Base-by-base conservation (phyloP, 2,888 invertebrate genomes). In the Brachyptera risi region DNA sequence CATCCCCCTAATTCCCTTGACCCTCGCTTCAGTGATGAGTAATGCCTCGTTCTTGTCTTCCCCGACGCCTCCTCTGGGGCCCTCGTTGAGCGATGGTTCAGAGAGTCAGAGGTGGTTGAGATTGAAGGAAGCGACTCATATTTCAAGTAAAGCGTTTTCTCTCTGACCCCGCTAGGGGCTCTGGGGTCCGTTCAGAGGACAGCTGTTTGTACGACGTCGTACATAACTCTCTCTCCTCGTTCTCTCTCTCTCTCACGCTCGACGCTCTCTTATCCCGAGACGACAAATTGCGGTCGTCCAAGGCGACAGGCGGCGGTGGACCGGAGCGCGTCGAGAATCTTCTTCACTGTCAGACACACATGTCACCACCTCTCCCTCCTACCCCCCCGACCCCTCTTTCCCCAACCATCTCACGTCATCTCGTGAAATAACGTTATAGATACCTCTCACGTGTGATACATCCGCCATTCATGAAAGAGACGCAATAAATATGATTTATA, bases 201-300 rank as follows among this genome's bases (percentile, higher is more conserved):
- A 60, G 60, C 42, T 56, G 60, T 21, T 54, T 2, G 35, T 17
- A 9, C 23, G 35, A 35, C 54, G 54, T 23, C 35, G 35, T 21
- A 19, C 54, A 54, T 54, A 54, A 54, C 54, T 54, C 54, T 54
- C 37, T 31, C 26, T 13, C n/a, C n/a, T n/a, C n/a, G n/a, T n/a
- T n/a, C n/a, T n/a, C n/a, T n/a, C n/a, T n/a, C n/a, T n/a, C n/a
- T n/a, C 19, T 21, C 17, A 21, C 42, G 42, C 3, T 13, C 15
- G 17, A 5, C 24, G 24, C 47, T 23, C 13, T 3, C 54, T 35
- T 23, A 9, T 35, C 23, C 54, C n/a, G n/a, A n/a, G 23, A 54
- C 60, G 60, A 60, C 60, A 60, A 60, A 60, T 60, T 60, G 60
- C 60, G 60, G 60, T 60, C 56, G 60, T 42, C 60, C 54, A 47